A percentile compares a stretch with the other conserved stretches of the same genome.
Conservation (phyloP, 1,140 invertebrate species). For the Gonatopus flavifemur region DNA sequence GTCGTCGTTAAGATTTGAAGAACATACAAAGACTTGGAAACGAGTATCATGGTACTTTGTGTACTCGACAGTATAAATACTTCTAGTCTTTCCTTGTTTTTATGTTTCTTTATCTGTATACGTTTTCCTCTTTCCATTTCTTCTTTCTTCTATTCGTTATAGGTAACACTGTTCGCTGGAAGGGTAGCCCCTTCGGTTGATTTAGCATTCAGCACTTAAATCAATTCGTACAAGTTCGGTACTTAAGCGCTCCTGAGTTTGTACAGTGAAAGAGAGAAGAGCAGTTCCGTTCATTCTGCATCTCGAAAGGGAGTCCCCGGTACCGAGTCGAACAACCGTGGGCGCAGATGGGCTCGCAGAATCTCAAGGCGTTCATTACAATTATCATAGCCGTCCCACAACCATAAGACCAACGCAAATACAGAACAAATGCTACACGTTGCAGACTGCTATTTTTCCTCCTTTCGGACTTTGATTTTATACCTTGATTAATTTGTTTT, state of each 20-base stretch:
- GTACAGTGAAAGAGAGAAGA: too few relatives aligned
- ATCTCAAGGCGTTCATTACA: conserved; percentile 57
- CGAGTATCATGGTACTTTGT: too few relatives aligned
- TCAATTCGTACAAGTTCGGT: conserved; percentile 59
- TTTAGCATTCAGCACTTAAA: conserved; percentile 60
- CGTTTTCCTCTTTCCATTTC: too few relatives aligned
- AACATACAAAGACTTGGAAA: too few relatives aligned
- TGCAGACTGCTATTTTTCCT: conserved; percentile 19
- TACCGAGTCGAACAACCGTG: conserved; percentile 19
- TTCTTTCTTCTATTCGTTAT: background rate
- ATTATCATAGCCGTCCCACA: conserved; percentile 55
- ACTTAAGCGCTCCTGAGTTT: conserved; percentile 56
- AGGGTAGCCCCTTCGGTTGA: conserved; percentile 47
- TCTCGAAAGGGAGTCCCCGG: conserved; percentile 25
- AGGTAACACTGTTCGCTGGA: conserved; percentile 8
- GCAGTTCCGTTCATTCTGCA: conserved; percentile 32
- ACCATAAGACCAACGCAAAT: conserved; percentile 42
- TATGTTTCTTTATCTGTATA: background rate
- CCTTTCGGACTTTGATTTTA: conserved; percentile 10
- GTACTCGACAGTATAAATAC: too few relatives aligned
- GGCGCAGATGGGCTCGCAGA: conserved; percentile 54
- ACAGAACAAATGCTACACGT: too few relatives aligned
- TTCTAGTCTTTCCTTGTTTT: conserved; percentile 14
- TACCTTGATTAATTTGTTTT: too few relatives aligned
- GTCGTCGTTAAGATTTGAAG: too few relatives aligned